phyloP scores from a whole-genome alignment of 2,797 vertebrate genomes.

The Erpetoichthys calabaricus region DNA sequence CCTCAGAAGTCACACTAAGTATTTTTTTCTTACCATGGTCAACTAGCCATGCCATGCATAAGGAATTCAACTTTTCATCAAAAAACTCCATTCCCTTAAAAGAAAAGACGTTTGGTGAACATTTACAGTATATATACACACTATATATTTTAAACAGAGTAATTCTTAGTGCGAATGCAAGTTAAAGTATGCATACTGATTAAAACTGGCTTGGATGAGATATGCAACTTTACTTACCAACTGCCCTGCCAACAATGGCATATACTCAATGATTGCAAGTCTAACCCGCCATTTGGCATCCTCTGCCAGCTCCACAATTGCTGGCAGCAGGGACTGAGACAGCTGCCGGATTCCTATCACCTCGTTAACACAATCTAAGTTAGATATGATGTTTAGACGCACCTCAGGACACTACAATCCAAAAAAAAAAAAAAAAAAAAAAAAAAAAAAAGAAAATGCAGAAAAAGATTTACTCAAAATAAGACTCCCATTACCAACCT shows the following conservation, averaged over 20 bases:
- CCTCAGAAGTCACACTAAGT: background rate
- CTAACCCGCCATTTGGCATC: slow-evolving; percentile 82
- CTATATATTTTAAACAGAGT: no score
- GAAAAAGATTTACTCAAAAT: no score
- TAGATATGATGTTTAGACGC: slow-evolving; percentile 82
- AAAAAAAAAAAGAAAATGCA: background rate
- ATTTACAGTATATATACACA: no score
- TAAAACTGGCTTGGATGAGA: no score
- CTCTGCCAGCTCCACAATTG: slow-evolving; percentile 79
- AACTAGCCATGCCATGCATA: slow-evolving; percentile 88
- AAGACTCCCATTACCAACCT: no score
- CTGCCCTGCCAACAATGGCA: slow-evolving; percentile 79
- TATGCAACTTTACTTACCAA: slow-evolving; percentile 47
- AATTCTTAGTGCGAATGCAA: no score
- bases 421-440: slow-evolving; percentile 6
- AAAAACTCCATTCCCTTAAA: slow-evolving; percentile 81
- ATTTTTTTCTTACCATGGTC: slow-evolving; percentile 63
- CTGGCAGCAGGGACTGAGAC: slow-evolving; percentile 76
- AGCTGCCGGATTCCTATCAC: slow-evolving; percentile 82
- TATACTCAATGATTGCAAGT: slow-evolving; percentile 83
- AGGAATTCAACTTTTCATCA: slow-evolving; percentile 81
- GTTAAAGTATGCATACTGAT: background rate
- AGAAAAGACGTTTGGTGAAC: slow-evolving; percentile 11
- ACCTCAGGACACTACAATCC: slow-evolving; percentile 74
- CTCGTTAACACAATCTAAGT: slow-evolving; percentile 80